Percentiles rank a stretch among this genome's conserved stretches.
Evolutionary conservation across 2,888 invertebrate species (phyloP).

Genomic region (Calameuta idolon): DNA sequence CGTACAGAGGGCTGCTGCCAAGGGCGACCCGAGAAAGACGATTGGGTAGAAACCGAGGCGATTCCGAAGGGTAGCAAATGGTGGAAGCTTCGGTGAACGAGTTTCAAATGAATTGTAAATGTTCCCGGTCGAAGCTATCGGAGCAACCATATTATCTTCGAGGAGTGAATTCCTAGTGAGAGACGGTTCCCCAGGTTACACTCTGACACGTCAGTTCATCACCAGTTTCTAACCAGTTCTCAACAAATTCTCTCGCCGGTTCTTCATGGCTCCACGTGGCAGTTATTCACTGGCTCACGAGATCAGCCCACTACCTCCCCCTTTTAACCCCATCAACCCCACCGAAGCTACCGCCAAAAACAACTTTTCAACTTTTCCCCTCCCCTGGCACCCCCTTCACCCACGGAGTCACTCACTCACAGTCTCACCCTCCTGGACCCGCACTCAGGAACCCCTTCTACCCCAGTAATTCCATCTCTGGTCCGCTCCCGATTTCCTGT

Average conservation of each 20-base stretch:
- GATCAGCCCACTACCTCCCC: too few species aligned
- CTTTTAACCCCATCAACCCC: constrained; percentile 25
- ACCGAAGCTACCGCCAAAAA: constrained; percentile 30
- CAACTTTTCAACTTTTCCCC: constrained; percentile 31
- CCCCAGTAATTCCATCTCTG: background rate
- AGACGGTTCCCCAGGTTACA: background rate
- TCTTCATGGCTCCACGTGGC: background rate
- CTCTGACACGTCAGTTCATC: background rate
- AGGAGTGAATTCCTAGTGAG: background rate
- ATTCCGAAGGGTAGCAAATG: constrained; percentile 13
- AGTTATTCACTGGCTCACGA: background rate
- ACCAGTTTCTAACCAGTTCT: background rate
- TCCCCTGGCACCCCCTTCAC: background rate
- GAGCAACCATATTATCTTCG: background rate
- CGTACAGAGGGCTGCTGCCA: constrained; percentile 4
- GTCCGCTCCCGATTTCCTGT: background rate
- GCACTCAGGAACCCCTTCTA: background rate
- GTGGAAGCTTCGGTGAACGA: constrained; percentile 11
- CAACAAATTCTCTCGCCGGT: background rate
- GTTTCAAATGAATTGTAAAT: constrained; percentile 32
- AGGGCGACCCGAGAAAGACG: background rate
- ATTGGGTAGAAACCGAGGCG: constrained; percentile 7
- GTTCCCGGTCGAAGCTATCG: constrained; percentile 7
- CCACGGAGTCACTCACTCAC: background rate
- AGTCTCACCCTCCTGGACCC: background rate